Percentiles rank a stretch among this genome's conserved stretches.
These are phyloP conservation scores for Sylvietta virens DNA, from an alignment of 2,113 vertebrate species.

Conservation along the genomic window DNA sequence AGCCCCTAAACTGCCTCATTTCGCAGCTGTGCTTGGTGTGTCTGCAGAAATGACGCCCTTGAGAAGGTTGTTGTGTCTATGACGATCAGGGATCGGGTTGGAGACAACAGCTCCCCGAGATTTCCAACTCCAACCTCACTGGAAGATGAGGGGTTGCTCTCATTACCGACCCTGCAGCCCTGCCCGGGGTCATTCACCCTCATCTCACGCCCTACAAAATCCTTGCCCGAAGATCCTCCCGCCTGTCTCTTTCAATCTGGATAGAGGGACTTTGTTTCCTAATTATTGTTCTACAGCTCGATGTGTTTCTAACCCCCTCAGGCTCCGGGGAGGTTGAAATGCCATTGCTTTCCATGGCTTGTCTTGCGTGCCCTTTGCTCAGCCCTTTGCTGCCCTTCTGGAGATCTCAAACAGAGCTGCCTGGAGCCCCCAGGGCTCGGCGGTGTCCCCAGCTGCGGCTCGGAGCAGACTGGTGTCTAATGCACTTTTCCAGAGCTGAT, in stretches of 20 bases:
- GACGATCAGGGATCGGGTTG: background rate
- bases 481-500: background rate
- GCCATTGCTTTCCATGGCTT: background rate
- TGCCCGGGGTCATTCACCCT: background rate
- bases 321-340: background rate
- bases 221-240: background rate
- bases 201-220: background rate
- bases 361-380: background rate
- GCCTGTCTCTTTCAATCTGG: background rate
- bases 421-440: background rate
- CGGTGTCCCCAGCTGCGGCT: background rate
- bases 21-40: background rate
- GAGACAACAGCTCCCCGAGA: accelerated
- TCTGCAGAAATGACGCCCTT: background rate
- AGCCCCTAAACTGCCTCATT: accelerated
- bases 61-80: background rate
- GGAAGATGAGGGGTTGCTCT: background rate
- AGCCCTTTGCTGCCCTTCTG: background rate
- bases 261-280: background rate
- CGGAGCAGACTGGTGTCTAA: background rate
- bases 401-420: background rate
- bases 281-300: background rate
- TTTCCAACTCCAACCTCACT: accelerated
- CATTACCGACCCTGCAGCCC: background rate
- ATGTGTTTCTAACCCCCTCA: conserved; percentile 16